Base-by-base conservation (phyloP, 2,113 vertebrate species). In the Melanotaenia duboulayi region DNA sequence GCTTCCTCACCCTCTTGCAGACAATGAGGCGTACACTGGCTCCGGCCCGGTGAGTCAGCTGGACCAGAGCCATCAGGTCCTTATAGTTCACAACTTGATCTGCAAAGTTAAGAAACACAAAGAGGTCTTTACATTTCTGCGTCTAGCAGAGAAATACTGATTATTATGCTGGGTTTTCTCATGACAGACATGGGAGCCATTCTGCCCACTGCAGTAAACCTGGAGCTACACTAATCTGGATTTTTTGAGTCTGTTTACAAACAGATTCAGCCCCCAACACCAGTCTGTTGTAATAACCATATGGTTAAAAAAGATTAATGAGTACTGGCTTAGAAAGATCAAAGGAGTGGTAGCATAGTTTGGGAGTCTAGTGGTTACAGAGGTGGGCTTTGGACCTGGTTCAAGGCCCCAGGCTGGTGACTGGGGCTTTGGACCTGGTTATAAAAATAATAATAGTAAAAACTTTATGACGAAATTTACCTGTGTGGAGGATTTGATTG, bases 81-180 rank as follows among this genome's bases (percentile, higher is more conserved):
- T 94, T 98, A 87, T 96, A 98, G 94, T 95, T 99, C 91, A 97
- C 93, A 83, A 90, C 90, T 46, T 94, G 76, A 93, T 99, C 97
- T 99, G 90, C 7, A 80, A 24, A 71, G 54, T 65, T 4, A n/a
- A n/a, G n/a, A 48, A 4, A 65, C 32, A 62, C n/a, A 63, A 46
- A 50, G 11, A 39, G 3, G 16, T 0, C 23, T 80, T 55, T 11
- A 68, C 16, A 20, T 51, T 54, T 37, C 10, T 50, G 5, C 10
- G 9, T 12, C 3, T 8, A 11, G 10, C 12, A 12, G 6, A 49
- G 24, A 37, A 2, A n/a, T 46, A 44, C 37, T 67, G 28, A 69
- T 49, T 46, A 10, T 40, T 1, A n/a, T n/a, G n/a, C n/a, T n/a
- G n/a, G 6, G 16, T 19, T 17, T 40, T 28, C 39, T 11, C 56